Conservation (phyloP, 2,888 invertebrate genomes). For the Tridacna crocea region DNA sequence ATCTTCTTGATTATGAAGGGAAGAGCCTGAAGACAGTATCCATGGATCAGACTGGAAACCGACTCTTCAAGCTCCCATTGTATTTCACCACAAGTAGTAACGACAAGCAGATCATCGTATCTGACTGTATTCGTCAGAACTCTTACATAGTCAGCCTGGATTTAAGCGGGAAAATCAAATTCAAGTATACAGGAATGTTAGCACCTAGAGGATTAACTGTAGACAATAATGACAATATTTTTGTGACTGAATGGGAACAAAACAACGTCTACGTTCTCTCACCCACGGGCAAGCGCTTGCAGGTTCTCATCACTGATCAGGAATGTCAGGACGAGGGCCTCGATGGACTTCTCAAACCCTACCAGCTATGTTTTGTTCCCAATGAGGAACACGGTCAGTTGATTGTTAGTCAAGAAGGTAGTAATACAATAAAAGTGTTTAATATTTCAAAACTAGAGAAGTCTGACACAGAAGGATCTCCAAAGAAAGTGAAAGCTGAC, state of each 20-base stretch:
- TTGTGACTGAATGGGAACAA: slow-evolving; percentile 56
- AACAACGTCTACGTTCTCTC: slow-evolving; percentile 50
- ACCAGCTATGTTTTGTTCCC: slow-evolving; percentile 53
- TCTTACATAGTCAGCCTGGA: slow-evolving; percentile 54
- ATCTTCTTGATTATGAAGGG: slow-evolving; percentile 52
- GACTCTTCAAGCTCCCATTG: slow-evolving; percentile 56
- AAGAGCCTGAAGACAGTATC: slow-evolving; percentile 51
- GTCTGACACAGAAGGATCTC: slow-evolving; percentile 5
- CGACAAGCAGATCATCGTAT: slow-evolving; percentile 55
- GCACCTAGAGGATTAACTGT: slow-evolving; percentile 55
- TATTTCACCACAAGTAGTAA: slow-evolving; percentile 49
- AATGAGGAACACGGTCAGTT: slow-evolving; percentile 33
- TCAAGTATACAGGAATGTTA: slow-evolving; percentile 50
- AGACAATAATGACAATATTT: slow-evolving; percentile 57
- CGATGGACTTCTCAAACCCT: slow-evolving; percentile 46
- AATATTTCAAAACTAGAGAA: slow-evolving; percentile 35
- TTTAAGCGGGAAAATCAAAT: slow-evolving; percentile 49
- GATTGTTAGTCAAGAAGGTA: slow-evolving; percentile 54
- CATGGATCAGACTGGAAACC: slow-evolving; percentile 43
- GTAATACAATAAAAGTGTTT: slow-evolving; percentile 54
- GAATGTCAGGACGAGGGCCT: slow-evolving; percentile 37
- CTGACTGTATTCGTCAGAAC: slow-evolving; percentile 53
- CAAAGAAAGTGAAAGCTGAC: slow-evolving; percentile 2
- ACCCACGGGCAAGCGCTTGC: slow-evolving; percentile 49
- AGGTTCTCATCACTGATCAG: slow-evolving; percentile 40